These are phyloP conservation scores for Rattus rattus DNA, from an alignment of 2,113 vertebrate species.

Conservation along the genomic window DNA sequence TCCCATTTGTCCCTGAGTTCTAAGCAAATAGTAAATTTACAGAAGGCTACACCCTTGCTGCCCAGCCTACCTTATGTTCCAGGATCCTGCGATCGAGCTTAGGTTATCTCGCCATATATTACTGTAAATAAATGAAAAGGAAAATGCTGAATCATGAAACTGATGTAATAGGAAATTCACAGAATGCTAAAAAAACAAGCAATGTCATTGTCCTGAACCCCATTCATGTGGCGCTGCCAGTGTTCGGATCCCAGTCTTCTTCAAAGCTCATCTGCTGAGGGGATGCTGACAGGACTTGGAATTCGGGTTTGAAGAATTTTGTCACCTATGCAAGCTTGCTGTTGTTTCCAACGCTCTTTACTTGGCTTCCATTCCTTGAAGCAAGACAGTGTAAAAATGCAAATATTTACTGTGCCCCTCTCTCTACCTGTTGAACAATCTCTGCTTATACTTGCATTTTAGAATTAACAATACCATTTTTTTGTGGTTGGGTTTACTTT, in stretches of 20 bases:
- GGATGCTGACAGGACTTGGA: conserved; percentile 20
- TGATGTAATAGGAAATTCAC: conserved; percentile 68
- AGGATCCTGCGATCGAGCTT: conserved; percentile 47
- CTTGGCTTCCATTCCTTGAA: neutral
- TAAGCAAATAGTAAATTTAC: conserved; percentile 50
- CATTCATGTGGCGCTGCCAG: conserved; percentile 24
- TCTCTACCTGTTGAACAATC: conserved; percentile 78
- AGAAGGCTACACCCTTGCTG: conserved; percentile 58
- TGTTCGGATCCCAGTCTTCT: neutral
- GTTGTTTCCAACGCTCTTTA: conserved; percentile 40
- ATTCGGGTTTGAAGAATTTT: conserved; percentile 45
- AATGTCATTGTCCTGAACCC: conserved; percentile 67
- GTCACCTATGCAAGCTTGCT: conserved; percentile 44
- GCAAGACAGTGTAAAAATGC: conserved; percentile 30
- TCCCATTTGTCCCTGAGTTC: conserved; percentile 45
- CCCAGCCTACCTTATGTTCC: conserved; percentile 55
- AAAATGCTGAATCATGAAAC: conserved; percentile 66
- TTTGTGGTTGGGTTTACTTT: conserved; percentile 25
- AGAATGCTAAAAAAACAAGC: conserved; percentile 67
- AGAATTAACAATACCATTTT: conserved; percentile 37
- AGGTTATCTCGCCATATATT: conserved; percentile 67
- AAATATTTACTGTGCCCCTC: conserved; percentile 26
- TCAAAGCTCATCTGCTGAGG: neutral
- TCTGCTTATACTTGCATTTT: conserved; percentile 11
- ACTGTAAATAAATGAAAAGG: conserved; percentile 77